These are phyloP conservation scores for Heliconius congener DNA, from an alignment of 1,140 invertebrate species.

Conservation along the genomic window DNA sequence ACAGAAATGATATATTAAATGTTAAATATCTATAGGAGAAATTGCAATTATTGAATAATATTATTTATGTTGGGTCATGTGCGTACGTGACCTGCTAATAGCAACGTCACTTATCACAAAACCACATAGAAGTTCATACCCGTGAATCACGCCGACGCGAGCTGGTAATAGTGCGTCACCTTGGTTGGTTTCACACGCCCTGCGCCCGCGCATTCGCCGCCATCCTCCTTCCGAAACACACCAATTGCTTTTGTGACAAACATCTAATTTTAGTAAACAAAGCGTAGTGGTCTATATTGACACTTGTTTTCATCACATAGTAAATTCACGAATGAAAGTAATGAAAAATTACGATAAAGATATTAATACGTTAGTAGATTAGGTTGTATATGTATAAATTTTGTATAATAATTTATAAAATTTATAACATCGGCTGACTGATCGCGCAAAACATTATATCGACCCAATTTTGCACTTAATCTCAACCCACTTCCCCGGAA, in stretches of 20 bases:
- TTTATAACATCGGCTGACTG: background rate
- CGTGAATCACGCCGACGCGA: constrained; percentile 49
- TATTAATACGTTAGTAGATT: background rate
- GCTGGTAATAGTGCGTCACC: constrained; percentile 53
- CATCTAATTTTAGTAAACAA: background rate
- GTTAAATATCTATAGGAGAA: background rate
- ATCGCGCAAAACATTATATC: constrained; percentile 35
- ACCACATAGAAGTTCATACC: constrained; percentile 48
- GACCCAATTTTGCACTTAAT: constrained; percentile 61
- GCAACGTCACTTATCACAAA: constrained; percentile 48
- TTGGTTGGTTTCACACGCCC: constrained; percentile 53
- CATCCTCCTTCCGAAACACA: constrained; percentile 67
- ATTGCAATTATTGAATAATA: constrained; percentile 19
- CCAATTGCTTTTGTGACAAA: background rate
- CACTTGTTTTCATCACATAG: background rate
- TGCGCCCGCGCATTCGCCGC: constrained; percentile 48
- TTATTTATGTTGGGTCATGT: constrained; percentile 25
- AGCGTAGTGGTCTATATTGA: background rate
- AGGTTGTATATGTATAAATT: background rate
- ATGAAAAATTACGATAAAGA: background rate
- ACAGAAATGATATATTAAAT: no score
- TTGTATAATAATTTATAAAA: background rate
- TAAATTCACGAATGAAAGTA: background rate
- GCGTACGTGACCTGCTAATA: constrained; percentile 64
- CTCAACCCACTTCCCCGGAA: constrained; percentile 69